Evolutionary conservation across 1,140 invertebrate species (phyloP).

Genomic region (Medauroidea extradentata): DNA sequence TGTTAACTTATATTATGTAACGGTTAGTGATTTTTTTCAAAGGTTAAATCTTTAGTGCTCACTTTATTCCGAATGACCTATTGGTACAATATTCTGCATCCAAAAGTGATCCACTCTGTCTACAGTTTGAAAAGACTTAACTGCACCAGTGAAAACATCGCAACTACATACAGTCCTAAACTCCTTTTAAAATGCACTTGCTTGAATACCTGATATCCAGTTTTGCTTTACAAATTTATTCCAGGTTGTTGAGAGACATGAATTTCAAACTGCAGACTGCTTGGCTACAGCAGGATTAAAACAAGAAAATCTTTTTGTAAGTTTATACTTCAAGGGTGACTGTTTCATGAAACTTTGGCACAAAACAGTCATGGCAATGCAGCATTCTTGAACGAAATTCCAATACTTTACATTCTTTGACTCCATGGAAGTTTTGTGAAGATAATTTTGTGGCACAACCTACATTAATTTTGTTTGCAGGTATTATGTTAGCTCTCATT

Average conservation of each 20-base stretch:
- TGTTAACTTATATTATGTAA: too few species aligned
- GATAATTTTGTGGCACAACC: conserved; percentile 3
- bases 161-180: conserved; percentile 3
- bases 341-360: conserved; percentile 14
- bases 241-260: conserved; percentile 6
- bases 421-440: too few species aligned
- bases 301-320: conserved; percentile 16
- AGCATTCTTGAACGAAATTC: conserved; percentile 4
- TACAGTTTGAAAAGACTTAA: background rate
- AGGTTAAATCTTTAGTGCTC: too few species aligned
- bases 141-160: background rate
- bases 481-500: conserved; percentile 3
- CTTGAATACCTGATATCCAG: conserved; percentile 15
- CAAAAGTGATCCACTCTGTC: conserved; percentile 19
- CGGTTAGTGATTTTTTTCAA: too few species aligned
- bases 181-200: conserved; percentile 12
- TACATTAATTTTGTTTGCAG: conserved; percentile 11
- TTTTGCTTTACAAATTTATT: conserved; percentile 11
- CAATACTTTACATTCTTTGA: too few species aligned
- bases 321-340: conserved; percentile 18
- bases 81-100: conserved; percentile 4
- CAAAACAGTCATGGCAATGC: conserved; percentile 10
- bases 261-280: too few species aligned
- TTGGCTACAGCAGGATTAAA: conserved; percentile 9
- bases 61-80: too few species aligned